phyloP scores from a whole-genome alignment of 2,113 vertebrate species.

The Nicator chloris region DNA sequence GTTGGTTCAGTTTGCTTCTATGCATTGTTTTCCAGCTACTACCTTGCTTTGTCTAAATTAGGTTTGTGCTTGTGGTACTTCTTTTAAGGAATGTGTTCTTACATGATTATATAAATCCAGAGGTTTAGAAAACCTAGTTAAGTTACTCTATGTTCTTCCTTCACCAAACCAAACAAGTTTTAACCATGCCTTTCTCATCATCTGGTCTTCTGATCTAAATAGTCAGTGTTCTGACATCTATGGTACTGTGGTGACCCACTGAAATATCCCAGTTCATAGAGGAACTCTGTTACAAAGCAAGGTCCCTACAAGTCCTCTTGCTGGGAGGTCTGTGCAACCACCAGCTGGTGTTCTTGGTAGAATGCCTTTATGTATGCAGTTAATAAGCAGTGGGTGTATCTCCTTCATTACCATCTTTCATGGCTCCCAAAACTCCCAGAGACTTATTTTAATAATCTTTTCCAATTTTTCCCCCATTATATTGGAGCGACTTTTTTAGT shows the following conservation, averaged over 20 bases:
- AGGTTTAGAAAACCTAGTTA: neutral
- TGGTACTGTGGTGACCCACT: neutral
- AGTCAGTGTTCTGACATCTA: neutral
- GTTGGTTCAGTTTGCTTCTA: neutral
- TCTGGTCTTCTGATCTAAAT: neutral
- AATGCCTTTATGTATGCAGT: neutral
- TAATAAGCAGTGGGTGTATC: neutral
- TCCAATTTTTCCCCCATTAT: fast-evolving
- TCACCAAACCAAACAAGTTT: neutral
- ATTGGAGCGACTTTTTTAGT: fast-evolving
- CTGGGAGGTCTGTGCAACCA: neutral
- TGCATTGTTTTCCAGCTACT: neutral
- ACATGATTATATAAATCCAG: neutral
- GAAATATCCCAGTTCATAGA: neutral
- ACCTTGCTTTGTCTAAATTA: neutral
- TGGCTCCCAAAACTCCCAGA: neutral
- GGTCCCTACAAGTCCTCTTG: neutral
- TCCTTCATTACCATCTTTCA: neutral
- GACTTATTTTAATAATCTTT: neutral
- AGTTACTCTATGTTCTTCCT: neutral
- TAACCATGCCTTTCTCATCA: neutral
- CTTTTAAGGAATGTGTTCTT: neutral
- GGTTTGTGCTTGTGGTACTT: neutral
- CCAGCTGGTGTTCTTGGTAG: neutral
- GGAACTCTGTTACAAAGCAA: neutral